These are phyloP conservation scores for Smutsia gigantea DNA, from an alignment of 2,797 vertebrate genomes.

Conservation along the genomic window DNA sequence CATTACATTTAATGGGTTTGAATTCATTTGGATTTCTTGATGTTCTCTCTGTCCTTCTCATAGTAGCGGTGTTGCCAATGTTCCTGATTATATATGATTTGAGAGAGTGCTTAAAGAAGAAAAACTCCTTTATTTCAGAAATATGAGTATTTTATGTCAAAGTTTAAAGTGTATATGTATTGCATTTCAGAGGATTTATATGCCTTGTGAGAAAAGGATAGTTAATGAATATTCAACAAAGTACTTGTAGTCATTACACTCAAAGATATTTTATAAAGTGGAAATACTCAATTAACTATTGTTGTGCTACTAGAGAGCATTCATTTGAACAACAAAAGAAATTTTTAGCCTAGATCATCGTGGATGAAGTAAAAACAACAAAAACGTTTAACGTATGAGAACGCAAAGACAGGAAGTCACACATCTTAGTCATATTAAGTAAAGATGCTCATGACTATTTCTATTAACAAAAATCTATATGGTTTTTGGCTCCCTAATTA, in stretches of 20 bases:
- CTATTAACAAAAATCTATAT: conserved; percentile 48
- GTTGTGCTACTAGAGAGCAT: conserved; percentile 77
- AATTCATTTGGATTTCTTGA: conserved; percentile 92
- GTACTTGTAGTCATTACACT: conserved; percentile 81
- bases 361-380: conserved; percentile 49
- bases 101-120: conserved; percentile 87
- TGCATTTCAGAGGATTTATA: conserved; percentile 85
- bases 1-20: conserved; percentile 92
- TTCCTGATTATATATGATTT: conserved; percentile 90
- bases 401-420: background rate
- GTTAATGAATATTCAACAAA: conserved; percentile 90
- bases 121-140: conserved; percentile 85
- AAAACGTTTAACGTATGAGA: background rate
- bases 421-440: background rate
- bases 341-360: conserved; percentile 36
- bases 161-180: conserved; percentile 85
- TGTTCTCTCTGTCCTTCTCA: conserved; percentile 89
- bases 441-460: conserved; percentile 20
- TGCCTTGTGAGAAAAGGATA: conserved; percentile 81
- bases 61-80: conserved; percentile 86
- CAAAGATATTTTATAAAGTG: conserved; percentile 86
- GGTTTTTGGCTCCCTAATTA: background rate
- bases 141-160: conserved; percentile 88
- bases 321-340: conserved; percentile 81
- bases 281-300: conserved; percentile 82